Percentiles rank a stretch among this genome's conserved stretches.
phyloP scores from a whole-genome alignment of 2,797 vertebrate species.

The Poliocrania exsul region DNA sequence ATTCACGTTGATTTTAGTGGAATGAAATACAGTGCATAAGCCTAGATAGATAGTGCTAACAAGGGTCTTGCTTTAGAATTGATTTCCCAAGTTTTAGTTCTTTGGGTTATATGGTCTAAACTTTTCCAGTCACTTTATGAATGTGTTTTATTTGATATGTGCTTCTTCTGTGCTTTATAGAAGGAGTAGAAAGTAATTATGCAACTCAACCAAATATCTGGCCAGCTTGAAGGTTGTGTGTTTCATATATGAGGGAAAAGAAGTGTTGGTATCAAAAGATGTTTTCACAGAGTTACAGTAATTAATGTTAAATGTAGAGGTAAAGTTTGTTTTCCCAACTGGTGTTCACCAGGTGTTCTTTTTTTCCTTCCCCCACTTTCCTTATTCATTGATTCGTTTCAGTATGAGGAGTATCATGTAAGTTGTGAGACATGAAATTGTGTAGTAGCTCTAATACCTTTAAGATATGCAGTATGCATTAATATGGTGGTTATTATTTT shows the following conservation, averaged over 20 bases:
- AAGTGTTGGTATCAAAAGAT: not conserved
- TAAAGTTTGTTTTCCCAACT: constrained; percentile 9
- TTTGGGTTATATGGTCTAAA: not conserved
- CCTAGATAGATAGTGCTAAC: not conserved
- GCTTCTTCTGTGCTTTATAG: not conserved
- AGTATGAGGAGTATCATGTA: constrained; percentile 36
- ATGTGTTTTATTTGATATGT: not conserved
- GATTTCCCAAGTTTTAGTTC: not conserved
- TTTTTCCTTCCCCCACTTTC: not conserved
- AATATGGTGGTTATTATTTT: not conserved
- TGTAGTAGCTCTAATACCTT: constrained; percentile 8
- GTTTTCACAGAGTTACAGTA: not conserved
- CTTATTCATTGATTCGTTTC: constrained; percentile 29
- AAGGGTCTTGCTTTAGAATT: not conserved
- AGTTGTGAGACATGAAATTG: not conserved
- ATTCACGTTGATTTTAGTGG: not conserved
- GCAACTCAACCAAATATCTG: not conserved
- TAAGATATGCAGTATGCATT: not conserved
- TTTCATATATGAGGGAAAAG: not conserved
- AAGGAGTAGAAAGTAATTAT: not conserved
- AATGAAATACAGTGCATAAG: not conserved
- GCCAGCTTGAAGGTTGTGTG: not conserved
- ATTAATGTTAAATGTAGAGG: not conserved
- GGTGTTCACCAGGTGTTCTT: constrained; percentile 1
- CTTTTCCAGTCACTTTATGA: not conserved